Conservation (phyloP, 1,140 invertebrate genomes). For the Sminthurides bifidus region DNA sequence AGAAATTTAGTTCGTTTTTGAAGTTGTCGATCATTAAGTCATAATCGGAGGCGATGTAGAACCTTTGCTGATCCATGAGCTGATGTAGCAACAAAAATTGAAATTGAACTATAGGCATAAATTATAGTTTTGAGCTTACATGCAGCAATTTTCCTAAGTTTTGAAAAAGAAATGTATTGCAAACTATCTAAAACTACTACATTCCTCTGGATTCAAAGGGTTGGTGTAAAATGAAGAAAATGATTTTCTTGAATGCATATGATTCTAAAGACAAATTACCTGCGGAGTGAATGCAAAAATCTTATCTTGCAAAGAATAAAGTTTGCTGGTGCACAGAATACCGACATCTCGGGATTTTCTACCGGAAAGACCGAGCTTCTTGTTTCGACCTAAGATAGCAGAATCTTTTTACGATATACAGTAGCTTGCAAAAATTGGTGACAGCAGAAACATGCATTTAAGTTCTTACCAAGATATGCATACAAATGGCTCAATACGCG, state of each 20-base stretch:
- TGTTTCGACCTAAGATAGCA: constrained; percentile 60
- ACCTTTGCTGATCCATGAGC: constrained; percentile 89
- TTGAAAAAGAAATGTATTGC: too few species aligned
- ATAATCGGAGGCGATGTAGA: constrained; percentile 94
- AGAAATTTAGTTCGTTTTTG: constrained; percentile 90
- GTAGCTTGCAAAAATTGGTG: background rate
- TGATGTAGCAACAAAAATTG: constrained; percentile 36
- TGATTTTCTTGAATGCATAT: too few species aligned
- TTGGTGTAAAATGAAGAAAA: too few species aligned
- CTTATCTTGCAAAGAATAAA: constrained; percentile 88
- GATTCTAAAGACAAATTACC: too few species aligned
- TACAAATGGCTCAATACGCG: constrained; percentile 88
- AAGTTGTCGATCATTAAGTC: constrained; percentile 93
- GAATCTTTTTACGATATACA: constrained; percentile 5
- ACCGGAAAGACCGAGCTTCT: constrained; percentile 83
- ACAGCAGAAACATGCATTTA: background rate
- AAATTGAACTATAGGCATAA: too few species aligned
- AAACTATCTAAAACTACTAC: too few species aligned
- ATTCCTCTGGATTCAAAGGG: too few species aligned
- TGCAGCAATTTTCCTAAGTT: too few species aligned
- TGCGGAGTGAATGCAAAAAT: constrained; percentile 98
- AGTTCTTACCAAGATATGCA: constrained; percentile 68
- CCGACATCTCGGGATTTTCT: constrained; percentile 91
- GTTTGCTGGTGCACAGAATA: constrained; percentile 94
- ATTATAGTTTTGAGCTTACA: too few species aligned